Percentiles rank a stretch among this genome's conserved stretches.
These are phyloP conservation scores for Pinna nobilis DNA, from an alignment of 1,140 invertebrate species.

Conservation along the genomic window DNA sequence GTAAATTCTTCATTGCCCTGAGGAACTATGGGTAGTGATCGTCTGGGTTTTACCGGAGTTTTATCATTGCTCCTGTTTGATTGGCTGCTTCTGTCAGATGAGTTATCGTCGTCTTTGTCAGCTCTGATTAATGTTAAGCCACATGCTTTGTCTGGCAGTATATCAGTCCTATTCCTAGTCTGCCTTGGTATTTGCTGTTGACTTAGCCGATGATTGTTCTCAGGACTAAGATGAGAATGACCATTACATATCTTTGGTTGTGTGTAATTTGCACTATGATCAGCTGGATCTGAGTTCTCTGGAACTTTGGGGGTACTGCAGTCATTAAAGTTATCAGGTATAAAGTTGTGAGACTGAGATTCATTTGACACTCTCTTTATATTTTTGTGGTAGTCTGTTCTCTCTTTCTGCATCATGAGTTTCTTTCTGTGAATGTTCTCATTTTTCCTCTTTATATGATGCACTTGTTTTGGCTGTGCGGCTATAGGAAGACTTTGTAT, in stretches of 20 bases:
- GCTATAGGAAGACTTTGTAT: constrained; percentile 20
- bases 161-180: constrained; percentile 8
- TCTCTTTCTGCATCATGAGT: background rate
- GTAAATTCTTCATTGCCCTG: constrained; percentile 22
- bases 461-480: background rate
- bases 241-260: too few species aligned
- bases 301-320: background rate
- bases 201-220: constrained; percentile 5
- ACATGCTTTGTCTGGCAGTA: constrained; percentile 5
- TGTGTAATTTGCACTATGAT: too few species aligned
- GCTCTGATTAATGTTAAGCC: constrained; percentile 3
- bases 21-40: constrained; percentile 33
- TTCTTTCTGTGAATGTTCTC: background rate
- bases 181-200: background rate
- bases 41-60: constrained; percentile 32
- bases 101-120: constrained; percentile 6
- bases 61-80: constrained; percentile 8
- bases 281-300: constrained; percentile 3
- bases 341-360: background rate
- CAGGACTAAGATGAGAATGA: too few species aligned
- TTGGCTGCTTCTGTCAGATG: constrained; percentile 7
- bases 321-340: background rate
- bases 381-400: constrained; percentile 1
- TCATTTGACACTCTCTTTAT: constrained; percentile 17
- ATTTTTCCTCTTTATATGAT: background rate